Evolutionary conservation across 2,113 vertebrate genomes (phyloP), one percentile per base, ranked within the genome.

Genomic region (Melanocharis versteri): DNA sequence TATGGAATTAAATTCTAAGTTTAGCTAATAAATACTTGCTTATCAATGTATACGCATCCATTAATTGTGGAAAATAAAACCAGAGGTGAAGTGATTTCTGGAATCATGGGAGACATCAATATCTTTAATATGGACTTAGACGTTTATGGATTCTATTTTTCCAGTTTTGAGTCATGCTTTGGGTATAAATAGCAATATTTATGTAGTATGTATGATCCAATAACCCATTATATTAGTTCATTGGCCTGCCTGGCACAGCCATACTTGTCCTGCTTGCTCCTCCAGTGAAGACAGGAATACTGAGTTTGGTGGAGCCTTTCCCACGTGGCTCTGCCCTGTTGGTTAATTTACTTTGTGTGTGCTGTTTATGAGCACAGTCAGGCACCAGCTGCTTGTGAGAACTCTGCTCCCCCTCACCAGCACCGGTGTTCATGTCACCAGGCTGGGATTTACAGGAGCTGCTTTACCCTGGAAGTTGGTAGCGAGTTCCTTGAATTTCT

Each of bases 401-500:
- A 4, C 57, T 66, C 35, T 40, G 37, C 40, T 54, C 14, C 37
- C 77, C 15, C 5, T 33, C n/a, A 5, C 1, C 1, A 85, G 31
- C 56, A 6, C 44, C 66, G 26, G 62, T 50, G 35, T 65, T 24
- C 18, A 13, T 77, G 83, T 12, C 50, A n/a, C 31, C 21, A 1
- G 30, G 51, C 66, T 28, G 58, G 72, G 28, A 51, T 64, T 82
- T 15, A 66, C 6, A 31, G 42, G 81, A 84, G 42, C n/a, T 85
- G 24, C 40, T 77, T 54, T 61, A 27, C 84, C 40, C 19, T 82
- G 78, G 81, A 83, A 72, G 64, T 35, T 58, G 62, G 68, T 64
- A 48, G 89, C 12, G 14, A 96, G 81, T 78, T 90, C 58, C 48
- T 81, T 73, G 82, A 94, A 84, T 93, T 96, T 58, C 58, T 93